These are phyloP conservation scores for Ptychodera flava DNA, from an alignment of 35 echinoderm and acorn worm genomes.

Conservation along the genomic window DNA sequence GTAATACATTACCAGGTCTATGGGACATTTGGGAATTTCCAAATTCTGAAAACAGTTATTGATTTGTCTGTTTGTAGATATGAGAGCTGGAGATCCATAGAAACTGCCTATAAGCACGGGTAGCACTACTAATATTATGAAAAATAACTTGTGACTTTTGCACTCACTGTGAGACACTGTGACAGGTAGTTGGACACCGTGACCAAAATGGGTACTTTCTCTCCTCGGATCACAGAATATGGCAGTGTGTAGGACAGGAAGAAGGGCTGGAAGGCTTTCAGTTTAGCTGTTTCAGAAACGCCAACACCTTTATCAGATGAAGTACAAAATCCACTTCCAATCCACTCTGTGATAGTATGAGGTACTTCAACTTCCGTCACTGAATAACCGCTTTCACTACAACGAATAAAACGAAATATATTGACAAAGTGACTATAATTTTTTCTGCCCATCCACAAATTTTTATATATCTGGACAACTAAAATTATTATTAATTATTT, in stretches of 20 bases:
- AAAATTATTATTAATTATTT: too few species aligned
- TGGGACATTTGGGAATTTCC: too few species aligned
- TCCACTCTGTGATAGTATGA: slow-evolving; percentile 93
- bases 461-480: background rate
- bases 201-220: slow-evolving; percentile 59
- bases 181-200: slow-evolving; percentile 80
- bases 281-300: slow-evolving; percentile 45
- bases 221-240: slow-evolving; percentile 80
- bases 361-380: slow-evolving; percentile 58
- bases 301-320: slow-evolving; percentile 64
- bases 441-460: background rate
- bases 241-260: slow-evolving; percentile 76
- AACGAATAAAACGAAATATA: background rate
- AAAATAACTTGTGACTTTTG: too few species aligned
- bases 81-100: too few species aligned
- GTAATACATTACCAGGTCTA: too few species aligned
- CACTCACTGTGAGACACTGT: slow-evolving; percentile 55
- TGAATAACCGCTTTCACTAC: slow-evolving; percentile 33
- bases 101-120: too few species aligned
- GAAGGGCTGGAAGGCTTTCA: slow-evolving; percentile 81
- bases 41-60: too few species aligned
- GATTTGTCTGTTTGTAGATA: too few species aligned
- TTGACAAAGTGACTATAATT: background rate
- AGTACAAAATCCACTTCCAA: slow-evolving; percentile 78
- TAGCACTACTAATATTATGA: too few species aligned